phyloP scores from a whole-genome alignment of 37 sponge, comb jelly and placozoan species.

The Eunapius fragilis region DNA sequence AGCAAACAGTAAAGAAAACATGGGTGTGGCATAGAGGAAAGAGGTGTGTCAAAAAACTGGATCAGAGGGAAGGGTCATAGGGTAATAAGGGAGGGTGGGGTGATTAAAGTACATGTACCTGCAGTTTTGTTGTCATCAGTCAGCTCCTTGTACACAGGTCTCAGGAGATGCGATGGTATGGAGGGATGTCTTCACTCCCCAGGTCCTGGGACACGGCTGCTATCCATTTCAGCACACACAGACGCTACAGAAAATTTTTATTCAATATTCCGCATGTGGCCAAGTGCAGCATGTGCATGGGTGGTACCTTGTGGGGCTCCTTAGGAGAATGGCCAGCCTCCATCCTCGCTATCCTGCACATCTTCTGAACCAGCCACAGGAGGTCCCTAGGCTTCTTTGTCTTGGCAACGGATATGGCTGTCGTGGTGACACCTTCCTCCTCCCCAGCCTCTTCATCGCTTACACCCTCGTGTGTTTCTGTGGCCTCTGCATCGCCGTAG shows the following conservation, averaged over 20 bases:
- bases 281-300: not conserved
- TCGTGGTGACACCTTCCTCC: constrained; percentile 1
- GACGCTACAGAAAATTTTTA: too few relatives aligned
- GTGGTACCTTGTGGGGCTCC: constrained; percentile 67
- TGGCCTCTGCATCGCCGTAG: too few relatives aligned
- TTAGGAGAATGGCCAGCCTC: constrained; percentile 84
- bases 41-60: too few relatives aligned
- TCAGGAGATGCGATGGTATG: constrained; percentile 44
- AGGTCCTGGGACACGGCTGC: constrained; percentile 78
- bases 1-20: too few relatives aligned
- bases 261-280: too few relatives aligned
- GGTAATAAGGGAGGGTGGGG: not conserved
- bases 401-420: not conserved
- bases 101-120: not conserved
- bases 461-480: too few relatives aligned
- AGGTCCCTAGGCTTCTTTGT: constrained; percentile 1
- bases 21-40: too few relatives aligned
- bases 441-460: constrained; percentile 3
- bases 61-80: not conserved
- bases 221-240: constrained; percentile 82
- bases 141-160: constrained; percentile 69
- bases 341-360: constrained; percentile 60
- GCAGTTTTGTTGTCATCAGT: constrained; percentile 23
- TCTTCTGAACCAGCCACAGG: constrained; percentile 39
- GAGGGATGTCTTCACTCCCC: constrained; percentile 26